Evolutionary conservation across 2,888 invertebrate species (phyloP), one percentile per base, ranked within the genome.

Genomic region (Philaethria dido): DNA sequence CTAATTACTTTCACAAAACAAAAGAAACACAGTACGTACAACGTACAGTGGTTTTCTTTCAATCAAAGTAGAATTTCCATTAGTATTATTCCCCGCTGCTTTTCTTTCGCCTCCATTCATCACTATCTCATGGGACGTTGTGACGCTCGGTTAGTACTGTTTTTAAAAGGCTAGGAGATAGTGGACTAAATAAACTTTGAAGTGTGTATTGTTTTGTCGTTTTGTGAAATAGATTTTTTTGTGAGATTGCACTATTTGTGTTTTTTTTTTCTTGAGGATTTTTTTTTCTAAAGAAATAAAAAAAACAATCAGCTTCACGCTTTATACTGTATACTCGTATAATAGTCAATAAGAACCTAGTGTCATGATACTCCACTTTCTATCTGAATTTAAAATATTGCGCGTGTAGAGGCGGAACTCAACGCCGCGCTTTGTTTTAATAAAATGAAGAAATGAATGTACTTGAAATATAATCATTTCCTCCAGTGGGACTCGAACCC

Each of bases 141-240:
- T n/a, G 25, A 39, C 13, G 25, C 8, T 13, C 48, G 48, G 0
- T 22, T 3, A 1, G 3, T 33, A 20, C 29, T 57, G 22, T 22
- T 22, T 20, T 59, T 39, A 42, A 59, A 52, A 48, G 44, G 16
- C 22, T 16, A 22, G 52, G 44, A 22, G 44, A 54, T 20, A 18
- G 39, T 16, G 44, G 4, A 44, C 44, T 59, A 59, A 59, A 59
- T 29, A 44, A 59, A n/a, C n/a, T 59, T 29, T 59, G 25, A 59
- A 59, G 50, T 50, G 48, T 13, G 5, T 6, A 22, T 14, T 48
- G 25, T 25, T 25, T 25, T 50, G n/a, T 50, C 14, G 22, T 22
- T 22, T 22, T 48, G 22, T 48, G 22, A 25, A 25, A 25, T 25
- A 14, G 13, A 8, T 20, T 25, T n/a, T 48, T 50, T 25, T 14